phyloP scores from a whole-genome alignment of 2,797 vertebrate species.

The Stomatorhinus walkeri region DNA sequence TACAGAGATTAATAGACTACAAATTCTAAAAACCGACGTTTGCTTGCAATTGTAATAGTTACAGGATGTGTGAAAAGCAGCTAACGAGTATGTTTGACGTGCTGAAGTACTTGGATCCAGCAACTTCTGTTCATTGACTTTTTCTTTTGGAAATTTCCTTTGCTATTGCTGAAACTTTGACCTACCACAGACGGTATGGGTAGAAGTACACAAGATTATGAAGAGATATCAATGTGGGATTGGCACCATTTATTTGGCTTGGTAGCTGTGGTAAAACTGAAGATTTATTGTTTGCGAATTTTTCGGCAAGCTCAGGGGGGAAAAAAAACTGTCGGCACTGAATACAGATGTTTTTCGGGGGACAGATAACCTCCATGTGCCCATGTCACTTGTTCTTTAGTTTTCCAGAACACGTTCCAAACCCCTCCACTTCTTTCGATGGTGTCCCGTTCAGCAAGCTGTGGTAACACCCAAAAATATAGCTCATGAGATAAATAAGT shows the following conservation, averaged over 20 bases:
- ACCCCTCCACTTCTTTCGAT: neutral
- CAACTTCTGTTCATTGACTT: constrained; percentile 29
- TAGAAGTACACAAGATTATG: constrained; percentile 40
- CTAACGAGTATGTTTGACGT: neutral
- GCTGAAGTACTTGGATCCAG: constrained; percentile 36
- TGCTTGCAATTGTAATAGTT: constrained; percentile 38
- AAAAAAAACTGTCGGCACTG: constrained; percentile 38
- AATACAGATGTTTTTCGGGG: constrained; percentile 21
- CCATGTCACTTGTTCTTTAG: neutral
- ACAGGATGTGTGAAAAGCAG: constrained; percentile 21
- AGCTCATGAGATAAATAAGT: neutral
- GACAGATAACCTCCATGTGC: neutral
- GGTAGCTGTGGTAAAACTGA: constrained; percentile 36
- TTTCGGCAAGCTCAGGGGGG: constrained; percentile 37
- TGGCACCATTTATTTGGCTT: constrained; percentile 45
- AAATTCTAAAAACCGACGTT: constrained; percentile 19
- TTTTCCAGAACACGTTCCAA: constrained; percentile 22
- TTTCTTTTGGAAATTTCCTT: constrained; percentile 16
- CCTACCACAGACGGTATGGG: constrained; percentile 45
- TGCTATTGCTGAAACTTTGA: constrained; percentile 28
- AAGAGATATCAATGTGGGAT: constrained; percentile 43
- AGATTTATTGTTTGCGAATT: constrained; percentile 32
- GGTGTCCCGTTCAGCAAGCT: neutral
- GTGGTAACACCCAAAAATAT: neutral
- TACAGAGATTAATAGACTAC: neutral